phyloP scores from a whole-genome alignment of 2,888 invertebrate species.

The Chrysolina oricalcia region DNA sequence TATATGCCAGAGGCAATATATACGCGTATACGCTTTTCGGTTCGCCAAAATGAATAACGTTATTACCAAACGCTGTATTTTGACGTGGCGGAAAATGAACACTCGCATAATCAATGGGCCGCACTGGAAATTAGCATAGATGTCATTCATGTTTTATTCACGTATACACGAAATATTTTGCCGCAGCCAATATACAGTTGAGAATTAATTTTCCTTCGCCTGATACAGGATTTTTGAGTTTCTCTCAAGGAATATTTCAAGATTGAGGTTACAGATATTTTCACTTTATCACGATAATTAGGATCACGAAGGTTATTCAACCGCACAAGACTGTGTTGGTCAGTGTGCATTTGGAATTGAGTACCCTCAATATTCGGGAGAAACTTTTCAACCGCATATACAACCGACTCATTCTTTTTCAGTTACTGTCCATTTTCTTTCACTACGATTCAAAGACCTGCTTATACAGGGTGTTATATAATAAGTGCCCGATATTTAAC shows the following conservation, averaged over 20 bases:
- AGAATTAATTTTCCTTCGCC: too few species aligned
- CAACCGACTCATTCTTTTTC: slow-evolving; percentile 17
- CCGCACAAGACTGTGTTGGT: slow-evolving; percentile 47
- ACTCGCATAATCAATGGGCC: neutral
- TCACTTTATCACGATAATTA: too few species aligned
- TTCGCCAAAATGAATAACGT: slow-evolving; percentile 8
- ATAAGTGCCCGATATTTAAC: too few species aligned
- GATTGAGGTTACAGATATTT: too few species aligned
- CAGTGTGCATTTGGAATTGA: slow-evolving; percentile 46
- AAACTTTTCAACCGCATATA: slow-evolving; percentile 33
- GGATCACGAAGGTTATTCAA: slow-evolving; percentile 39
- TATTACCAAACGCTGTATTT: neutral
- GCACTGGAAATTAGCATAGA: neutral
- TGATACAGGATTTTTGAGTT: too few species aligned
- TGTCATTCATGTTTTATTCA: slow-evolving; percentile 9
- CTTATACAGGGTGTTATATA: too few species aligned
- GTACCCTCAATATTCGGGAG: slow-evolving; percentile 44
- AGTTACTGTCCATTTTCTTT: slow-evolving; percentile 26
- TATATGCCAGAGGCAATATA: neutral
- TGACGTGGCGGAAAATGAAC: neutral
- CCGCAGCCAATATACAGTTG: neutral
- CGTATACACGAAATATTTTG: neutral
- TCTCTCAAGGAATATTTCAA: too few species aligned
- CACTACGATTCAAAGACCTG: slow-evolving; percentile 10
- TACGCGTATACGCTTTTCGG: neutral